Evolutionary conservation across 1,140 invertebrate genomes (phyloP).

Genomic region (Cardiocondyla obscurior): DNA sequence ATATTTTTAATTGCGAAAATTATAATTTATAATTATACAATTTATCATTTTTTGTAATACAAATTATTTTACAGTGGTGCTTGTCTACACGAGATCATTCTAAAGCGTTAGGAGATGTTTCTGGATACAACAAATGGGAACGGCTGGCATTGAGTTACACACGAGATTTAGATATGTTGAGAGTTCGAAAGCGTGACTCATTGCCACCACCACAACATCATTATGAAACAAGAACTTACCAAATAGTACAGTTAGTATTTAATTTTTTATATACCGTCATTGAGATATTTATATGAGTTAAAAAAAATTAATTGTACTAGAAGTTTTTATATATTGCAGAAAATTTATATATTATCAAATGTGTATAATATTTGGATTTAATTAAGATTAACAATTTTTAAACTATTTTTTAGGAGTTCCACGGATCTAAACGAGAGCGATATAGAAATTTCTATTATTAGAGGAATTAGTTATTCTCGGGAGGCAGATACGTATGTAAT

Average conservation of each 20-base stretch:
- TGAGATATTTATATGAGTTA: background rate
- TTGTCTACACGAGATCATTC: slow-evolving; percentile 94
- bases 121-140: slow-evolving; percentile 95
- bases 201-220: slow-evolving; percentile 94
- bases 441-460: slow-evolving; percentile 93
- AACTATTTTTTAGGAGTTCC: slow-evolving; percentile 89
- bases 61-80: slow-evolving; percentile 84
- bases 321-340: too few relatives aligned
- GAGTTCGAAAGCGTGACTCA: slow-evolving; percentile 85
- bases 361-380: too few relatives aligned
- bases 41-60: background rate
- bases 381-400: too few relatives aligned
- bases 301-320: too few relatives aligned
- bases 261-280: background rate
- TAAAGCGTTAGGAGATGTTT: slow-evolving; percentile 96
- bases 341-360: too few relatives aligned
- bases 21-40: background rate
- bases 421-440: slow-evolving; percentile 96
- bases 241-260: slow-evolving; percentile 91
- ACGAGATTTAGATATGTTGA: slow-evolving; percentile 95
- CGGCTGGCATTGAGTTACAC: slow-evolving; percentile 92
- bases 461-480: slow-evolving; percentile 95
- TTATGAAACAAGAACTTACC: slow-evolving; percentile 95
- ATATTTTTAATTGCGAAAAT: background rate
- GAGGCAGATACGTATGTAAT: slow-evolving; percentile 97